Evolutionary conservation across 2,797 vertebrate species (phyloP), one percentile per base, ranked within the genome.

Genomic region (Tenualosa thibaudeaui): DNA sequence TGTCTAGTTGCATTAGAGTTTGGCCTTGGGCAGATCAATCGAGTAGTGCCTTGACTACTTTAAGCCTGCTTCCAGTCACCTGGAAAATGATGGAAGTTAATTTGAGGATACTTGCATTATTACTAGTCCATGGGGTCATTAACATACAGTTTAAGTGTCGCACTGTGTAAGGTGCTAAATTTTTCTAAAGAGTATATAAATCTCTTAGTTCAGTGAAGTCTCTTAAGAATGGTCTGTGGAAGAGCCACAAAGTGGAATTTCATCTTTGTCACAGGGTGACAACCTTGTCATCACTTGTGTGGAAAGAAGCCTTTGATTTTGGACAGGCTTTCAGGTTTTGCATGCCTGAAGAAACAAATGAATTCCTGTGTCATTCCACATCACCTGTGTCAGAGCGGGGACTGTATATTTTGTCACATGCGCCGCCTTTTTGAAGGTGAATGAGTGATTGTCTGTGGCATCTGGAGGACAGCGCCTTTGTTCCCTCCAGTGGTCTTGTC

Each of bases 391-490:
- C 13, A 5, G 37, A 43, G 17, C 1, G 1, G 40, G 17, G 40
- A 22, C 17, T 78, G 8, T 46, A 46, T n/a, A 46, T 78, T 78
- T 78, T 78, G 40, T 22, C 71, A 46, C 71, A 46, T 22, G 10
- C 37, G 17, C 15, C 40, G 37, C 71, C 71, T 43, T 78, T 43
- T 78, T 78, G 71, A 37, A 78, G 71, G 71, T 46, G 71, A 78
- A 40, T 46, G 71, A 78, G 37, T n/a, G 71, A 78, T 78, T 17
- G 40, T 78, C 5, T 46, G 40, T 78, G 71, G 37, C 71, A 78
- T 78, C 37, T 24, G 43, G 71, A 46, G 15, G 19, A 78, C 71
- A 19, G 40, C 37, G 40, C 2, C 71, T 75, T 75, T 78, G 71
- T 78, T 78, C 37, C 37, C 40, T 40, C 40, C 71, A 13, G 71